Conservation (phyloP, 2,113 vertebrate species). For the Entosphenus tridentatus region DNA sequence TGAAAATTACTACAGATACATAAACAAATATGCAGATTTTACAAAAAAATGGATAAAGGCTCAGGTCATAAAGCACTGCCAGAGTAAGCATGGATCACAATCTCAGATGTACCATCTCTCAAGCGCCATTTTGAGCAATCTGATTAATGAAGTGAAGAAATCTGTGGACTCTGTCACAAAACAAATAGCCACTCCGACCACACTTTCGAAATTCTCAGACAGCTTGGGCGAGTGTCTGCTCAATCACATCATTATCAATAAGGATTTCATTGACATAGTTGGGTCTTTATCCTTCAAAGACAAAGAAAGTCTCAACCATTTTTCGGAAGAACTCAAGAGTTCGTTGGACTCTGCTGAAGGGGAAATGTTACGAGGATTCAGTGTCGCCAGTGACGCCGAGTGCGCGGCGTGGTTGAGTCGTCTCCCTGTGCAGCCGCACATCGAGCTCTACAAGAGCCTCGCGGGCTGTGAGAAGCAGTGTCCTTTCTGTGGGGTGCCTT, state of each 20-base stretch:
- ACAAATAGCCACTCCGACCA: too few species aligned
- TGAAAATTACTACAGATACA: slow-evolving; percentile 2
- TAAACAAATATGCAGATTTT: neutral
- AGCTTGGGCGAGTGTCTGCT: neutral
- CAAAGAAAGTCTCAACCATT: neutral
- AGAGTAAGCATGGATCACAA: neutral
- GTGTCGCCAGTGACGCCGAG: neutral
- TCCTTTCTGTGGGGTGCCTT: slow-evolving; percentile 9
- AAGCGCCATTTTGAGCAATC: too few species aligned
- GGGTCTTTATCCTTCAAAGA: slow-evolving; percentile 4
- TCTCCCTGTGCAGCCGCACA: slow-evolving; percentile 4
- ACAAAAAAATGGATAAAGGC: slow-evolving; percentile 5
- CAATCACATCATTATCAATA: neutral
- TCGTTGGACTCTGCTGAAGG: neutral
- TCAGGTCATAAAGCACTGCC: slow-evolving; percentile 6
- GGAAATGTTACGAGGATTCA: neutral
- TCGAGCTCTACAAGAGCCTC: slow-evolving; percentile 5
- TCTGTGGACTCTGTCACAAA: too few species aligned
- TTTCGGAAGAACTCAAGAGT: slow-evolving; percentile 5
- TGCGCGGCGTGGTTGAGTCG: neutral
- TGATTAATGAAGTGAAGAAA: too few species aligned
- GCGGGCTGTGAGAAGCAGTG: slow-evolving; percentile 9
- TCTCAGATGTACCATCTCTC: too few species aligned
- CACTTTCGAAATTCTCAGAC: neutral
- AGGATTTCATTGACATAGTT: slow-evolving; percentile 1